phyloP scores from a whole-genome alignment of 2,888 invertebrate species.

The Trachelus tabidus region DNA sequence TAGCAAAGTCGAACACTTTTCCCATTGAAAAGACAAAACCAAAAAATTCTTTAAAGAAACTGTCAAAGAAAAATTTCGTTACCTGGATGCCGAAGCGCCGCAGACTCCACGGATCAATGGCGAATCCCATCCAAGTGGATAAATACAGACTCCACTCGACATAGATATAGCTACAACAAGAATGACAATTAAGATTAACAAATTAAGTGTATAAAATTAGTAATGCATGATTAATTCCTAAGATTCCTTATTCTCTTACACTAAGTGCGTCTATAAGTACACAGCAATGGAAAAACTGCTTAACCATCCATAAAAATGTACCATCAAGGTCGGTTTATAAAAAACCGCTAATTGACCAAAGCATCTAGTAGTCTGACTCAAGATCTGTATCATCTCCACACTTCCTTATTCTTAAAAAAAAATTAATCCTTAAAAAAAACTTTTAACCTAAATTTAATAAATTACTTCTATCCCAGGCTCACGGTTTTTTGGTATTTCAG shows the following conservation, averaged over 20 bases:
- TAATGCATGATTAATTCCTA: background rate
- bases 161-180: slow-evolving; percentile 81
- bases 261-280: background rate
- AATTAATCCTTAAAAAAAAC: background rate
- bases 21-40: background rate
- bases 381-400: background rate
- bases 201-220: background rate
- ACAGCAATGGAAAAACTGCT: background rate
- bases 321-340: background rate
- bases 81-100: slow-evolving; percentile 83
- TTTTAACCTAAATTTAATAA: background rate
- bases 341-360: background rate
- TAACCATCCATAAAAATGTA: background rate
- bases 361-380: background rate
- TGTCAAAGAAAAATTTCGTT: slow-evolving; percentile 42
- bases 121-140: slow-evolving; percentile 93
- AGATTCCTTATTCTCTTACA: background rate
- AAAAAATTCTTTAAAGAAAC: background rate
- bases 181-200: slow-evolving; percentile 20
- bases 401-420: background rate
- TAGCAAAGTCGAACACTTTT: background rate
- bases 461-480: background rate
- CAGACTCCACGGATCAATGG: slow-evolving; percentile 86
- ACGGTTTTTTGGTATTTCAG: background rate
- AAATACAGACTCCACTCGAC: slow-evolving; percentile 88